A percentile compares a stretch with the other conserved stretches of the same genome.
Conservation (phyloP, 1,140 invertebrate species). For the Sogatella furcifera region DNA sequence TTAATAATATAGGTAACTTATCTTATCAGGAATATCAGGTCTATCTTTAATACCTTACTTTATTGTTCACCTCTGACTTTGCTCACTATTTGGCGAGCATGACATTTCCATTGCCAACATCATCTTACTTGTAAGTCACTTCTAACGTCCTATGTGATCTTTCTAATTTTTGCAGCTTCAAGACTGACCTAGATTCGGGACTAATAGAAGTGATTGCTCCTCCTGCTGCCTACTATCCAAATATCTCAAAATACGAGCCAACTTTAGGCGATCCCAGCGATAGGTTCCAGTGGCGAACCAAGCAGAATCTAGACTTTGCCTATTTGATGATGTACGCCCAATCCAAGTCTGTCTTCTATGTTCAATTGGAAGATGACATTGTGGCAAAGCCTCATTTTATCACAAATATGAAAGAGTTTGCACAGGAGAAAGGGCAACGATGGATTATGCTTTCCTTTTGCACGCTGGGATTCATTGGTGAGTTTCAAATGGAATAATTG, state of each 20-base stretch:
- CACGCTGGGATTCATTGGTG: conserved; percentile 83
- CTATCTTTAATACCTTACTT: too few species aligned
- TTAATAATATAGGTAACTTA: too few species aligned
- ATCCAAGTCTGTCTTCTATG: conserved; percentile 63
- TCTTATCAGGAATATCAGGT: too few species aligned
- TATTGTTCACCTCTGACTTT: too few species aligned
- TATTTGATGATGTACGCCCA: conserved; percentile 94
- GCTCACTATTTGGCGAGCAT: too few species aligned
- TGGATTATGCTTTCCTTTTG: conserved; percentile 96
- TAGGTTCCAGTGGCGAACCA: conserved; percentile 86
- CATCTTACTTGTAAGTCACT: too few species aligned
- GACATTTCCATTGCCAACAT: too few species aligned
- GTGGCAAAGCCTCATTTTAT: conserved; percentile 79
- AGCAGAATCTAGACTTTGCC: conserved; percentile 92
- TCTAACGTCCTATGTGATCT: too few species aligned
- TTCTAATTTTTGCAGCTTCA: conserved; percentile 37
- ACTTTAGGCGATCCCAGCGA: conserved; percentile 83
- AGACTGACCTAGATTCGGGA: conserved; percentile 60
- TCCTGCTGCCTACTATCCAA: conserved; percentile 76
- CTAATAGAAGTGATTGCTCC: conserved; percentile 85
- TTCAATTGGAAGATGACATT: conserved; percentile 94
- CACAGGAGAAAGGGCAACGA: conserved; percentile 59
- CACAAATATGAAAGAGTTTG: conserved; percentile 79
- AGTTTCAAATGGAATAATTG: conserved; percentile 19
- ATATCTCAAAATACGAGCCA: conserved; percentile 61